phyloP scores from a whole-genome alignment of 2,113 vertebrate species.

The Corvus hawaiiensis region DNA sequence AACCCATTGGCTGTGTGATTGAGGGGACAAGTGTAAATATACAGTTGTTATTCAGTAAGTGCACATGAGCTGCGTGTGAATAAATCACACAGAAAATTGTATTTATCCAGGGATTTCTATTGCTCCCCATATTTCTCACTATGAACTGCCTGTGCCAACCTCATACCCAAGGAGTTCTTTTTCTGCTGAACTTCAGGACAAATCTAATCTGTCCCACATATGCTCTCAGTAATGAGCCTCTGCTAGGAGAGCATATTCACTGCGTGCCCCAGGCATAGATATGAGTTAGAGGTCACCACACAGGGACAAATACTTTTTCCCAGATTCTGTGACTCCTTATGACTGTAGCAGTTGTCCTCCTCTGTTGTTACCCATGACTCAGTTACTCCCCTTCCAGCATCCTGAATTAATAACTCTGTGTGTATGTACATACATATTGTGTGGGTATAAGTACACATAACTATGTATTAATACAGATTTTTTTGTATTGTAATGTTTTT shows the following conservation, averaged over 20 bases:
- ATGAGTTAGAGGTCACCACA: background rate
- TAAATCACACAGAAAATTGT: background rate
- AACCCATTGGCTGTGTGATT: background rate
- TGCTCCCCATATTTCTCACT: background rate
- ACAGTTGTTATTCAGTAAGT: background rate
- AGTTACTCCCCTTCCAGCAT: background rate
- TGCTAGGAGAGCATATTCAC: background rate
- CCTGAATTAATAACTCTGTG: background rate
- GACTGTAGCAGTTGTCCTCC: background rate
- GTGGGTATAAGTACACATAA: background rate
- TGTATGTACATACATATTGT: fast-evolving
- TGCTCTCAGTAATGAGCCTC: background rate
- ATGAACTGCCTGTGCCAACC: background rate
- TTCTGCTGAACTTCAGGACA: background rate
- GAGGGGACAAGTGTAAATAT: background rate
- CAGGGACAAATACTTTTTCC: background rate
- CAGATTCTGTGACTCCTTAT: background rate
- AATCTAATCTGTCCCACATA: background rate
- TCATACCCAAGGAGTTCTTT: background rate
- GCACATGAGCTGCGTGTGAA: fast-evolving
- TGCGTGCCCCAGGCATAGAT: fast-evolving
- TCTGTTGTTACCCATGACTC: background rate
- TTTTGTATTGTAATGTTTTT: background rate
- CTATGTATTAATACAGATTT: fast-evolving
- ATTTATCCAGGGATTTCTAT: background rate